Percentiles rank a stretch among this genome's conserved stretches.
These are phyloP conservation scores for Hyaena hyaena DNA, from an alignment of 2,113 vertebrate genomes.

Conservation along the genomic window DNA sequence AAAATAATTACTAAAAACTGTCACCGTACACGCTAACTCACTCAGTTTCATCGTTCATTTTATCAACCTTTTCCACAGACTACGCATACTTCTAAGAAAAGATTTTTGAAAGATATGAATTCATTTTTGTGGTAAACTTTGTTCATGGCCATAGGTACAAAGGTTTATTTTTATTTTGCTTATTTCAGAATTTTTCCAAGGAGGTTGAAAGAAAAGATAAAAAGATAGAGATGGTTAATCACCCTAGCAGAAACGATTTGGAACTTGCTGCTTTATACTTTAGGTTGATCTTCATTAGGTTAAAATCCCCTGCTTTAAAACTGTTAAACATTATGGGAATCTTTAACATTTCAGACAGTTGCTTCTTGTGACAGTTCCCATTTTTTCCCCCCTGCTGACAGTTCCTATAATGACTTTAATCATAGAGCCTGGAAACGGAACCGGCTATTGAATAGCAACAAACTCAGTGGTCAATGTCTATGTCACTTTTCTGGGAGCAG, in stretches of 20 bases:
- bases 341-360: slow-evolving; percentile 82
- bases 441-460: slow-evolving; percentile 87
- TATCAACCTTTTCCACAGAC: background rate
- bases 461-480: slow-evolving; percentile 90
- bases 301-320: slow-evolving; percentile 84
- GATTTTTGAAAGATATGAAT: slow-evolving; percentile 26
- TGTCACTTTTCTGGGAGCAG: slow-evolving; percentile 90
- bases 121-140: slow-evolving; percentile 52
- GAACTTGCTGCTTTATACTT: slow-evolving; percentile 69
- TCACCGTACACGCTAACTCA: background rate
- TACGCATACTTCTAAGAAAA: slow-evolving; percentile 44
- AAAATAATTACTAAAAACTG: slow-evolving; percentile 34
- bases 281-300: slow-evolving; percentile 75
- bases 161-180: background rate
- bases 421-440: slow-evolving; percentile 88
- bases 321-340: slow-evolving; percentile 79
- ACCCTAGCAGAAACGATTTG: slow-evolving; percentile 54
- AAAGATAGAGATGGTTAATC: background rate
- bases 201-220: background rate
- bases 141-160: background rate
- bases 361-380: slow-evolving; percentile 87
- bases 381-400: slow-evolving; percentile 86
- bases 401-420: slow-evolving; percentile 91
- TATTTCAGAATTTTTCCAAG: slow-evolving; percentile 24
- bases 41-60: background rate